A percentile compares a stretch with the other conserved stretches of the same genome.
Conservation (phyloP, 2,113 vertebrate genomes). For the Orthonyx spaldingii region DNA sequence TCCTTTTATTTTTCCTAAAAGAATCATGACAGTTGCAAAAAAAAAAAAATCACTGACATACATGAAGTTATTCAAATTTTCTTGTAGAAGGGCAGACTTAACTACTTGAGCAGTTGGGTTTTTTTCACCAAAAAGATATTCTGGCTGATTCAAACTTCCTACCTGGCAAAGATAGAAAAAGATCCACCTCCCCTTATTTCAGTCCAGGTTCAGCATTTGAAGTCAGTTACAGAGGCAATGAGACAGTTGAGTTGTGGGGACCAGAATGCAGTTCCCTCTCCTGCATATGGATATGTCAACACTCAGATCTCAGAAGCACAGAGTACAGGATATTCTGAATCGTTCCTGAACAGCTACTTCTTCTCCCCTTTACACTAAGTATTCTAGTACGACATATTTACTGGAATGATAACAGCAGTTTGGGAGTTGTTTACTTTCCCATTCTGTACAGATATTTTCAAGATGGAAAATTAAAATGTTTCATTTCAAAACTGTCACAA, state of each 20-base stretch:
- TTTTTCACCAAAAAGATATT: neutral
- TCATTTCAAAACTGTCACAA: neutral
- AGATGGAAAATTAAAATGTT: neutral
- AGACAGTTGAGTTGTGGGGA: neutral
- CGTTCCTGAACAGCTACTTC: neutral
- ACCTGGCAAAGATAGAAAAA: neutral
- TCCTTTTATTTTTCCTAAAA: neutral
- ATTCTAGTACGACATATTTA: neutral
- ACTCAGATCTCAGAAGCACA: neutral
- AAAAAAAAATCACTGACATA: neutral
- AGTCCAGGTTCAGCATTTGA: neutral
- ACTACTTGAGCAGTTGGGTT: neutral
- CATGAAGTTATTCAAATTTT: neutral
- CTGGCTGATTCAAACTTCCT: neutral
- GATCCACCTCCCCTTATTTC: neutral
- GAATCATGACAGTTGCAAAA: neutral
- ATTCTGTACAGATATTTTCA: neutral
- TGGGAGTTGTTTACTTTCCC: neutral
- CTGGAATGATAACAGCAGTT: neutral
- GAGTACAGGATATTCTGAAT: neutral
- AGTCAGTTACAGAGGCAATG: neutral
- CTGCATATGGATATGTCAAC: neutral
- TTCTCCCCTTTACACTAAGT: neutral
- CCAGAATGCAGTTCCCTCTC: neutral
- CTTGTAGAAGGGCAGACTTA: neutral